Base-by-base conservation (phyloP, 2,113 vertebrate species). In the Euleptes europaea region DNA sequence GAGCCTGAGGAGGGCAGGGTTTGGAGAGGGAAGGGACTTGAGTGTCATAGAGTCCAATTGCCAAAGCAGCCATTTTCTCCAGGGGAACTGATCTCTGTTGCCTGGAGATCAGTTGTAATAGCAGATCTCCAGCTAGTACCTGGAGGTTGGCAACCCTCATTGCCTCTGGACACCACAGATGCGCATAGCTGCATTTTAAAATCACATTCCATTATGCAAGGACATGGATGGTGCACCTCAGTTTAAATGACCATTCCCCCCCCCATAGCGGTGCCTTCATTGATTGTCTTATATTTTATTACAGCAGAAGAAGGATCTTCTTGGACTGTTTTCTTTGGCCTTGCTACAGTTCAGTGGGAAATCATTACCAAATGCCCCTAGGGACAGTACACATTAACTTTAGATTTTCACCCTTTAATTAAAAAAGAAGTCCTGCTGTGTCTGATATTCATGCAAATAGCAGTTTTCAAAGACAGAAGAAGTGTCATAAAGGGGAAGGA, bases 231-330 rank as follows among this genome's bases (percentile, higher is more conserved):
- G 89, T 67, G 38, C 90, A 77, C 65, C 60, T 86, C 83, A 87
- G 60, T 74, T 89, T 88, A 89, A 88, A 82, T 80, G 73, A 57
- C 31, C 69, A 7, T 8, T 88, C 78, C 82, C 84, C 67, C 83
- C 80, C n/a, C 86, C 74, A 69, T 10, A 84, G 76, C 87, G 54
- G 57, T 79, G 82, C 77, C 75, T 63, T 84, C 87, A 71, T 0
- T 80, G 85, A 77, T 83, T 85, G 11, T 73, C 82, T 82, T 83
- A 54, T 91, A 81, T 86, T 90, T 92, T 84, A 92, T 83, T 69
- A 47, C 70, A 54, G 70, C 51, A 60, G 33, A 65, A 92, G 90
- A 81, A 8, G 10, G 71, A 75, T 77, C 78, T 23, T 65, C 69
- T 83, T 1, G 42, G 6, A n/a, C 66, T 28, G 42, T 49, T 87